Evolutionary conservation across 2,797 vertebrate genomes (phyloP).

Genomic region (Mallotus villosus): DNA sequence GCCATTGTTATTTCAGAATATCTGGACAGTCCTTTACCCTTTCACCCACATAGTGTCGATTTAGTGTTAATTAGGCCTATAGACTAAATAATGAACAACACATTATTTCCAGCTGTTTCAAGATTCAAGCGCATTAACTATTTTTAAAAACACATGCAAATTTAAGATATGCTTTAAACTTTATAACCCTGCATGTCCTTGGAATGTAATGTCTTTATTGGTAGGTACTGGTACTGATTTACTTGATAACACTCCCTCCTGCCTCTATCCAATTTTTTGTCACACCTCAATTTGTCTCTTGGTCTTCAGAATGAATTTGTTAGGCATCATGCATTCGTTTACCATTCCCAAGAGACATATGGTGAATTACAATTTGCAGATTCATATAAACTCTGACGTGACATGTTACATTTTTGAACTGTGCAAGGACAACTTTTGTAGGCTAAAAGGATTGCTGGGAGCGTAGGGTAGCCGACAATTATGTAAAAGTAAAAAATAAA

Average conservation of each 20-base stretch:
- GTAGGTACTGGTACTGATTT: constrained; percentile 17
- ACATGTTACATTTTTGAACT: not conserved
- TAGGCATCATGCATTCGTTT: not conserved
- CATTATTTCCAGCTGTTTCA: constrained; percentile 17
- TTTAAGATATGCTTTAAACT: not conserved
- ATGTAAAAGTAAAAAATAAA: no score
- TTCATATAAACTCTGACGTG: not conserved
- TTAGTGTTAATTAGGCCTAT: not conserved
- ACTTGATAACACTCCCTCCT: constrained; percentile 18
- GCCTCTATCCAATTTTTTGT: not conserved
- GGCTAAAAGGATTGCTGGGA: no score
- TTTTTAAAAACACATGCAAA: constrained; percentile 22
- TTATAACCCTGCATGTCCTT: constrained; percentile 24
- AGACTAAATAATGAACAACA: constrained; percentile 10
- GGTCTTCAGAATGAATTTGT: no score
- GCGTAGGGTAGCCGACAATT: no score
- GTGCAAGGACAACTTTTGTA: not conserved
- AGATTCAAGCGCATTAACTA: not conserved
- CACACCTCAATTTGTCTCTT: not conserved
- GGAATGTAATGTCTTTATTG: constrained; percentile 18
- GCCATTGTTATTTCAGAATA: not conserved
- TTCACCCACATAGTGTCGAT: constrained; percentile 6
- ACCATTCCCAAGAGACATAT: not conserved
- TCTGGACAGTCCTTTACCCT: not conserved
- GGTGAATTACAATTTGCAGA: not conserved